Base-by-base conservation (phyloP, 2,888 invertebrate genomes). In the Anaspis maculata region DNA sequence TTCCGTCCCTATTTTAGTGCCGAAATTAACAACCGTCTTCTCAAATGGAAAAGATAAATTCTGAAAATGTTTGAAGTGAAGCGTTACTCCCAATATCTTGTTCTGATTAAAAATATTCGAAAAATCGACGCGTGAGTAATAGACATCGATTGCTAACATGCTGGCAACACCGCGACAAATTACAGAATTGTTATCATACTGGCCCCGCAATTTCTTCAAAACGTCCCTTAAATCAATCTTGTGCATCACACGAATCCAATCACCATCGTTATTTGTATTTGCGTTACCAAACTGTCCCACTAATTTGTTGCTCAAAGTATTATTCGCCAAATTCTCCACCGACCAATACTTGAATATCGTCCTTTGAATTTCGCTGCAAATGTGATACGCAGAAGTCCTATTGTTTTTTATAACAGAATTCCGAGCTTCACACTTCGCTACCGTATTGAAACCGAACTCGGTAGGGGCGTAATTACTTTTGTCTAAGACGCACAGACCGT, bases 251-350 rank as follows among this genome's bases (percentile, higher is more conserved):
- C 64, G 62, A n/a, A 59, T 54, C 76, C 76, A 76, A 29, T 69
- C 68, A 1, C 62, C 51, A 1, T 56, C 46, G 34, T 61, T 53
- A 11, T 57, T 54, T 13, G 52, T 56, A 29, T 64, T 56, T 2
- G 72, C 62, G 45, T 73, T 72, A 4, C 75, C 75, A 41, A 62
- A 68, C 36, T 65, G 65, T 1, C 72, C 70, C 16, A 72, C 54
- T 34, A 53, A 42, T 43, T 38, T 46, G 36, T 62, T 66, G 1
- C 54, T 41, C 48, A 57, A 57, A 3, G 49, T 43, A 19, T 57
- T 38, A 35, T 55, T 37, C 24, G 36, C 45, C 46, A 48, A 9
- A 28, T 34, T 39, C 39, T 27, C 9, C 9, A 24, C 30, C 13
- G 53, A 45, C 55, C 56, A 61, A 37, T 49, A 52, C 13, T 39